These are phyloP conservation scores for Drosophila eohydei DNA, from an alignment of 2,888 invertebrate species.

Conservation along the genomic window DNA sequence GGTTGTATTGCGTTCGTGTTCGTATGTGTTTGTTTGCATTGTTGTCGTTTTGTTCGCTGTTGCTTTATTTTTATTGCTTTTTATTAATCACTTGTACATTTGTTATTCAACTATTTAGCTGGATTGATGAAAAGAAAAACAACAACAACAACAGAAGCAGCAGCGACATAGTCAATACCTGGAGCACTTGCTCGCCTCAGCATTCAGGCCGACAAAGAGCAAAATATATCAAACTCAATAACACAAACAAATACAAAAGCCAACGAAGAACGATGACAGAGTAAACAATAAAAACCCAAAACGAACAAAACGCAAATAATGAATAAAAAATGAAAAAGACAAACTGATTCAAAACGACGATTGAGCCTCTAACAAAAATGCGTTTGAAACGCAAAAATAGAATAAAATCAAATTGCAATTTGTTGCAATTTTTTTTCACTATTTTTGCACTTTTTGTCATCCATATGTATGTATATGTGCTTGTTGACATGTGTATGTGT, in stretches of 20 bases:
- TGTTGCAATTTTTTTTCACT: slow-evolving; percentile 55
- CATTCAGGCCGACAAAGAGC: slow-evolving; percentile 13
- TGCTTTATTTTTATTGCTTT: slow-evolving; percentile 20
- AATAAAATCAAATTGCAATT: slow-evolving; percentile 36
- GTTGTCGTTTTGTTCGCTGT: slow-evolving; percentile 25
- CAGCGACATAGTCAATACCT: slow-evolving; percentile 22
- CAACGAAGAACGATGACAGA: slow-evolving; percentile 14
- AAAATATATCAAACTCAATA: slow-evolving; percentile 33
- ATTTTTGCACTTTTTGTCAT: slow-evolving; percentile 55
- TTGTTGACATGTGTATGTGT: background rate
- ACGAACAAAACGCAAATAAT: slow-evolving; percentile 8
- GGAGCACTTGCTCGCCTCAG: slow-evolving; percentile 17
- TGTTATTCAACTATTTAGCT: slow-evolving; percentile 50
- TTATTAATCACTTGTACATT: slow-evolving; percentile 49
- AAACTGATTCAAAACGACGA: slow-evolving; percentile 14
- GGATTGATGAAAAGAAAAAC: slow-evolving; percentile 6
- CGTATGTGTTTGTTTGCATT: slow-evolving; percentile 40
- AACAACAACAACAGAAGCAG: slow-evolving; percentile 10
- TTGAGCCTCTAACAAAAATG: background rate
- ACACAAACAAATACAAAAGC: slow-evolving; percentile 19
- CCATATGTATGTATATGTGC: background rate
- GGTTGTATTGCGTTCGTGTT: slow-evolving; percentile 19
- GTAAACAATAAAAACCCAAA: slow-evolving; percentile 13
- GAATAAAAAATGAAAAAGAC: slow-evolving; percentile 18
- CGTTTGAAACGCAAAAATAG: background rate